Base-by-base conservation (phyloP, 2,113 vertebrate species). In the Corythornis vintsioides region DNA sequence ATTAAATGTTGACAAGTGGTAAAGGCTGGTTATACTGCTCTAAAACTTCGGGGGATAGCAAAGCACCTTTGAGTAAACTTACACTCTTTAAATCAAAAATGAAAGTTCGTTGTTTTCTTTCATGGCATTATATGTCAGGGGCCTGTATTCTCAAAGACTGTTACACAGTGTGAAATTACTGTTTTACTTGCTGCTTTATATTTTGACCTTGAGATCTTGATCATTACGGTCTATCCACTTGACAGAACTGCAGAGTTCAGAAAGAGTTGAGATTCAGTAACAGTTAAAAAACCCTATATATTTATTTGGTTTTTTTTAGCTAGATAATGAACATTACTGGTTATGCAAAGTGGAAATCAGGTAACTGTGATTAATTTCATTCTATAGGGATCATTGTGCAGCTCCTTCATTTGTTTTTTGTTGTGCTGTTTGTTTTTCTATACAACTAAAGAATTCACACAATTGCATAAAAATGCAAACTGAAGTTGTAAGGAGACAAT, bases 11-110 rank as follows among this genome's bases (percentile, higher is more conserved):
- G 89, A 93, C 95, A 93, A 92, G 89, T 77, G 85, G 78, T 87
- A 91, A 93, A 88, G 87, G 61, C 85, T 90, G 72, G 82, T 92
- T 93, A 89, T 79, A 31, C 84, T 91, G 42, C 67, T 91, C 38
- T 45, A 42, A 96, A 96, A 96, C 92, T 95, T 89, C 74, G 82
- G 96, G 95, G 94, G 86, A 96, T 94, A 94, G 71, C 73, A 86
- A 47, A 92, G 82, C 59, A 92, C 87, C 94, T 93, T 74, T 85
- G 89, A 95, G 94, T 93, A 90, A 96, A 93, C 89, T 93, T 89
- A 35, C 13, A 81, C 38, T 85, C 89, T 80, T 93, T 89, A 94
- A 93, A 91, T 91, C 86, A 90, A 86, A 93, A 93, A 90, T 50
- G 90, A 73, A 85, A 89, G 74, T 95, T 92, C 0, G 2, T 76